phyloP scores from a whole-genome alignment of 2,113 vertebrate species.

The Lipotes vexillifer region DNA sequence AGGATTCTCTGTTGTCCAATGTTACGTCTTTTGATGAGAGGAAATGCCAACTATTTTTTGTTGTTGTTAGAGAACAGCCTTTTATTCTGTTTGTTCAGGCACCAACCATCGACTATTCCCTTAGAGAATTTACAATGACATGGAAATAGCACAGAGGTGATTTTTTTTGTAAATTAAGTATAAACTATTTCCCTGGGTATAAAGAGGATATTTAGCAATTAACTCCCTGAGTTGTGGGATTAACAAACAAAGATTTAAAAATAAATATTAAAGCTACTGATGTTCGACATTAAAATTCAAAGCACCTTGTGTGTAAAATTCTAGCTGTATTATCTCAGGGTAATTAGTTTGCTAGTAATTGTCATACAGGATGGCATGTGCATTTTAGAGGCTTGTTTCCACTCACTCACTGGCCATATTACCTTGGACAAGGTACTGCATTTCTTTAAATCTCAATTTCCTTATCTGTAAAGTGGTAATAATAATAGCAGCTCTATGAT shows the following conservation, averaged over 20 bases:
- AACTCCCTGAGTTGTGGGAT: neutral
- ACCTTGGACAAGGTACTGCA: neutral
- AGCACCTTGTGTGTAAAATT: neutral
- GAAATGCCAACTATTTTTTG: too few species aligned
- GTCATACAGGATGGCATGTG: neutral
- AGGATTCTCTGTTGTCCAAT: neutral
- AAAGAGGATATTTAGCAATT: neutral
- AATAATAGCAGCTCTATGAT: neutral
- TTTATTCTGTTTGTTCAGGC: constrained; percentile 42
- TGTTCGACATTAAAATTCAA: constrained; percentile 3
- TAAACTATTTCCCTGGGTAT: neutral
- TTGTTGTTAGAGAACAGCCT: neutral
- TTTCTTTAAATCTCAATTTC: constrained; percentile 35
- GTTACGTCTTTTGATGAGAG: neutral
- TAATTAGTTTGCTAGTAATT: constrained; percentile 27
- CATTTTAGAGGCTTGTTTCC: constrained; percentile 12
- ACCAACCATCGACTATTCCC: neutral
- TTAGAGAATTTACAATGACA: constrained; percentile 30
- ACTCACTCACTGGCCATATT: neutral
- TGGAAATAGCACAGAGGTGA: neutral
- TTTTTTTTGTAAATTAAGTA: neutral
- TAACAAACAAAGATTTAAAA: constrained; percentile 46
- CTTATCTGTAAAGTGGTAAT: constrained; percentile 15
- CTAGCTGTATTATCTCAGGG: neutral
- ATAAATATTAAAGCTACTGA: constrained; percentile 19